phyloP scores from a whole-genome alignment of 2,797 vertebrate species.

The Manis crassicaudata region DNA sequence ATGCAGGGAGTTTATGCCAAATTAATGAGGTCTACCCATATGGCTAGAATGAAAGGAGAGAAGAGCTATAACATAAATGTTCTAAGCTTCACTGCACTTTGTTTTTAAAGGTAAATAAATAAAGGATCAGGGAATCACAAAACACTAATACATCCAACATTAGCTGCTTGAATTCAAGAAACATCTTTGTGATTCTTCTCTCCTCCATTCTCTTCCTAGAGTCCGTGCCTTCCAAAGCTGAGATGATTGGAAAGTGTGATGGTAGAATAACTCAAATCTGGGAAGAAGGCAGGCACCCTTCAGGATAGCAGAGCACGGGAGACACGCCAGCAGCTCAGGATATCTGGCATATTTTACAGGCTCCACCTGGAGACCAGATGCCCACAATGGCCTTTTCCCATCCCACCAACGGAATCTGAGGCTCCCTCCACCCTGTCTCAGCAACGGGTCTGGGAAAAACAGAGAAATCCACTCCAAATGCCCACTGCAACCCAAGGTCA shows the following conservation, averaged over 20 bases:
- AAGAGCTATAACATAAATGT: neutral
- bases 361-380: slow-evolving; percentile 74
- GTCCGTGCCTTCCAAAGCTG: neutral
- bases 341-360: neutral
- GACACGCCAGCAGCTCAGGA: neutral
- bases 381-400: neutral
- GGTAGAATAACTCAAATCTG: neutral
- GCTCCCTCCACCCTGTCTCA: neutral
- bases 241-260: neutral
- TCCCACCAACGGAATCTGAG: neutral
- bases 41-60: neutral
- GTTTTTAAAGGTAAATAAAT: neutral
- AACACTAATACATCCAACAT: neutral
- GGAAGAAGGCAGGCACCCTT: slow-evolving; percentile 32
- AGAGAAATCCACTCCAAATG: neutral
- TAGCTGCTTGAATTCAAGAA: neutral
- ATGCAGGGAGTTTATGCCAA: neutral
- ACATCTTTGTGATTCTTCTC: neutral
- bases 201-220: neutral
- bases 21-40: neutral
- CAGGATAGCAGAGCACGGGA: slow-evolving; percentile 28
- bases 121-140: neutral
- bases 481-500: neutral
- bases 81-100: neutral
- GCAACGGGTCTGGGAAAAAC: neutral